Base-by-base conservation (phyloP, 2,888 invertebrate genomes). In the Atethmia centrago region DNA sequence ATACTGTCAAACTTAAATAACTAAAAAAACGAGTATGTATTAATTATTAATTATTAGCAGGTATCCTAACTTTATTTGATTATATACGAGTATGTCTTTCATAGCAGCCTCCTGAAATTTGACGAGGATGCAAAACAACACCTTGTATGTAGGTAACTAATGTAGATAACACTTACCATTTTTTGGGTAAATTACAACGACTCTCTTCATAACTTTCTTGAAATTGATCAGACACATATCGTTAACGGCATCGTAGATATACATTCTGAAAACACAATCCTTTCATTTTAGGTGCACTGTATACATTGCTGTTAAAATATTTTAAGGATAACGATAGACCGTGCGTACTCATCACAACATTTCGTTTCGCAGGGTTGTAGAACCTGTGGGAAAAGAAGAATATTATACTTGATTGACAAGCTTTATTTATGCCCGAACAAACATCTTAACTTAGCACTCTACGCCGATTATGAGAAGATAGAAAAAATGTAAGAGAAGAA, bases 281-380 rank as follows among this genome's bases (percentile, higher is more conserved):
- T 21, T 42, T 58, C 0, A 28, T 31, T 63, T 49, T 21, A 36
- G 2, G 47, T 64, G 10, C 28, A 25, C 7, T 31, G 4, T 36
- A 36, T 36, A 25, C 1, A 36, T 40, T 31, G 10, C 16, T 16
- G 28, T 14, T 28, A 7, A 16, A 5, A 25, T 14, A 51, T 16
- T 5, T 31, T 19, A 51, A 4, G 2, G 31, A n/a, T 28, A 21
- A 31, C 9, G 16, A 31, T 71, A 16, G 8, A n/a, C n/a, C n/a
- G 3, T 71, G 87, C 90, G 61, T 80, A 92, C 93, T 84, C 86
- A 73, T 93, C 89, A 77, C 93, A 93, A 84, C 94, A 94, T 83
- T 84, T 89, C 45, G 88, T 77, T 49, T 88, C 82, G 63, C 91
- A 92, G 25, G 10, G 58, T 10, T 63, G 42, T 12, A n/a, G 14